Percentiles rank a stretch among this genome's conserved stretches.
These are phyloP conservation scores for Cydia strobilella DNA, from an alignment of 1,140 invertebrate genomes.

Conservation along the genomic window DNA sequence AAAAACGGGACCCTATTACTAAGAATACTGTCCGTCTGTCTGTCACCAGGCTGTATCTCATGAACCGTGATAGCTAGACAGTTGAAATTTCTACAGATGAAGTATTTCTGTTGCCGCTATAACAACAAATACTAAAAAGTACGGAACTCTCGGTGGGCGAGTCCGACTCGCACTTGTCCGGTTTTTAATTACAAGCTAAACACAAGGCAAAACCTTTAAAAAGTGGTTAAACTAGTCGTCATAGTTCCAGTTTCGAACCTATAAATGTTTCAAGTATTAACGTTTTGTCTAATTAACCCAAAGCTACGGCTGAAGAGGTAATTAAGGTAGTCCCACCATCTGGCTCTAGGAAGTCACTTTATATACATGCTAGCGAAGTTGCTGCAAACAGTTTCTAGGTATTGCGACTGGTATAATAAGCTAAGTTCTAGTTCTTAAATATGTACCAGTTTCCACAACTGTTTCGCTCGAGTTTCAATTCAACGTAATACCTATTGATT, in stretches of 20 bases:
- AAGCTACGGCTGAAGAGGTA: neutral
- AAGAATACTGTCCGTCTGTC: too few relatives aligned
- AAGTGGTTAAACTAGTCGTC: neutral
- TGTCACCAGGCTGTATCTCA: too few relatives aligned
- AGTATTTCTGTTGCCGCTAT: too few relatives aligned
- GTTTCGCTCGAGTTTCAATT: neutral
- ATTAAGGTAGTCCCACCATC: slow-evolving; percentile 5
- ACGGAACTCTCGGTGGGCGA: too few relatives aligned
- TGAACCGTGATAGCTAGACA: too few relatives aligned
- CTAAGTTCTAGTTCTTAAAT: slow-evolving; percentile 3
- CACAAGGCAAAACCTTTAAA: neutral
- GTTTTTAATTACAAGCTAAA: neutral
- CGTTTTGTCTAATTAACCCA: neutral
- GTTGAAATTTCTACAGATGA: too few relatives aligned
- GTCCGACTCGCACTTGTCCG: too few relatives aligned
- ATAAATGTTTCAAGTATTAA: neutral
- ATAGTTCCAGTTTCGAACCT: neutral
- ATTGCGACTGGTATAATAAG: neutral
- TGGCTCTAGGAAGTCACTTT: slow-evolving; percentile 4
- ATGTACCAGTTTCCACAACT: neutral
- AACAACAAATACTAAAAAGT: too few relatives aligned
- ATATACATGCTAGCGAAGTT: neutral
- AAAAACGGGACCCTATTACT: too few relatives aligned
- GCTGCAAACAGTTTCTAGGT: neutral
- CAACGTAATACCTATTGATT: neutral